A percentile compares a stretch with the other conserved stretches of the same genome.
These are phyloP conservation scores for Archips crataeganus DNA, from an alignment of 2,888 invertebrate species.

Conservation along the genomic window DNA sequence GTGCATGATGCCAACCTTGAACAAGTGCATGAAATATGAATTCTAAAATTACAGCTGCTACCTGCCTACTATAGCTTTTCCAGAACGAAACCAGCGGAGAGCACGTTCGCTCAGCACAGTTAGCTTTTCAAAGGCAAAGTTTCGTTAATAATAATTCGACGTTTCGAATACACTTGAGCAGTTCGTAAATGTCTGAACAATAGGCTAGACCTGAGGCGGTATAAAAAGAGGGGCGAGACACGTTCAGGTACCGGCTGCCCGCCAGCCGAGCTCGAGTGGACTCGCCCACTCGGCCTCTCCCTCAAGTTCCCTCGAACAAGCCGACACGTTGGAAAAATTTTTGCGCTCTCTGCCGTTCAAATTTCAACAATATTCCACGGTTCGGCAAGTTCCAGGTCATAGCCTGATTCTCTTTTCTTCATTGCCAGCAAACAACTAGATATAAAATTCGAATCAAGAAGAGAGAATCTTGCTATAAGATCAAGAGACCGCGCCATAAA, in stretches of 20 bases:
- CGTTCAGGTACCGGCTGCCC: slow-evolving; percentile 63
- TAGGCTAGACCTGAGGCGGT: slow-evolving; percentile 60
- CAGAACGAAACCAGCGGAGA: slow-evolving; percentile 8
- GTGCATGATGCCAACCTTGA: slow-evolving; percentile 9
- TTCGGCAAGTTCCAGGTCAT: slow-evolving; percentile 18
- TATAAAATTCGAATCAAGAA: too few species aligned
- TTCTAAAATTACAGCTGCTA: not conserved
- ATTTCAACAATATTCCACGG: slow-evolving; percentile 48
- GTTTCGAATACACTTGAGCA: slow-evolving; percentile 41
- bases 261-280: slow-evolving; percentile 53
- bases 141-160: slow-evolving; percentile 28
- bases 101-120: slow-evolving; percentile 24
- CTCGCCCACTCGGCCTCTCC: slow-evolving; percentile 48
- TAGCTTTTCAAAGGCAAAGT: slow-evolving; percentile 10
- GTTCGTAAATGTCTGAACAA: slow-evolving; percentile 56
- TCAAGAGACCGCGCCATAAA: slow-evolving; percentile 12
- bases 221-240: slow-evolving; percentile 62
- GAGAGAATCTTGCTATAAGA: slow-evolving; percentile 15
- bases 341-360: slow-evolving; percentile 52
- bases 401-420: not conserved
- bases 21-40: slow-evolving; percentile 6
- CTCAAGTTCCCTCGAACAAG: slow-evolving; percentile 59
- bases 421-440: slow-evolving; percentile 9
- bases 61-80: slow-evolving; percentile 1
- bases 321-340: slow-evolving; percentile 57